phyloP scores from a whole-genome alignment of 2,113 vertebrate species.

The Dromas ardeola region DNA sequence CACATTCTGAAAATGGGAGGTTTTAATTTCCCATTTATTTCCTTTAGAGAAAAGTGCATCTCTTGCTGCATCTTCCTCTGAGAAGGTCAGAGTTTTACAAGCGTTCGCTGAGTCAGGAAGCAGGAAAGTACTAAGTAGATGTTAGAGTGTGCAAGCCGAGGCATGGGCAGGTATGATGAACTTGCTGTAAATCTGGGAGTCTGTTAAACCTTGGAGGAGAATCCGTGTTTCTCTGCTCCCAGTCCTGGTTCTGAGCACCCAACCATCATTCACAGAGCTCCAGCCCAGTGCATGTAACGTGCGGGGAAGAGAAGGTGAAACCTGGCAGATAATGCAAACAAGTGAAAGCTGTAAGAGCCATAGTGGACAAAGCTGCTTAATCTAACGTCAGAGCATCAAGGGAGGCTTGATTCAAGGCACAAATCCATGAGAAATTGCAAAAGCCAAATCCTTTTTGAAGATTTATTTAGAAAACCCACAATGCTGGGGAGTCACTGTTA shows the following conservation, averaged over 20 bases:
- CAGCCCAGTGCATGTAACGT: not conserved
- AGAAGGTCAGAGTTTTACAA: not conserved
- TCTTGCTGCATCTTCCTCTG: not conserved
- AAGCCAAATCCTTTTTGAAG: not conserved
- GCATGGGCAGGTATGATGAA: not conserved
- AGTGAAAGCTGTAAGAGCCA: not conserved
- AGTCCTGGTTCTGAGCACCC: not conserved
- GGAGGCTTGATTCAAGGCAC: not conserved
- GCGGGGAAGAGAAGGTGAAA: not conserved
- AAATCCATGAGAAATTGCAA: not conserved
- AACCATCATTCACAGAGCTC: not conserved
- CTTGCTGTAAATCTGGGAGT: not conserved
- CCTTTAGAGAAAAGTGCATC: not conserved
- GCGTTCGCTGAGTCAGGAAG: not conserved
- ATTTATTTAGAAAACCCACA: conserved; percentile 69
- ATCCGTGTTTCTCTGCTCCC: not conserved
- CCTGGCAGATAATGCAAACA: not conserved
- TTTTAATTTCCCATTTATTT: not conserved
- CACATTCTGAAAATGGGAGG: not conserved
- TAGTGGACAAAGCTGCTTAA: not conserved
- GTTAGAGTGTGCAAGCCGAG: not conserved
- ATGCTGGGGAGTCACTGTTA: conserved; percentile 38
- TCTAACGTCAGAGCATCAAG: not conserved
- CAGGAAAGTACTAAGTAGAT: not conserved
- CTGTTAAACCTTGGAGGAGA: not conserved